Percentiles rank a stretch among this genome's conserved stretches.
phyloP scores from a whole-genome alignment of 2,888 invertebrate species.

The Stomorhina lunata region DNA sequence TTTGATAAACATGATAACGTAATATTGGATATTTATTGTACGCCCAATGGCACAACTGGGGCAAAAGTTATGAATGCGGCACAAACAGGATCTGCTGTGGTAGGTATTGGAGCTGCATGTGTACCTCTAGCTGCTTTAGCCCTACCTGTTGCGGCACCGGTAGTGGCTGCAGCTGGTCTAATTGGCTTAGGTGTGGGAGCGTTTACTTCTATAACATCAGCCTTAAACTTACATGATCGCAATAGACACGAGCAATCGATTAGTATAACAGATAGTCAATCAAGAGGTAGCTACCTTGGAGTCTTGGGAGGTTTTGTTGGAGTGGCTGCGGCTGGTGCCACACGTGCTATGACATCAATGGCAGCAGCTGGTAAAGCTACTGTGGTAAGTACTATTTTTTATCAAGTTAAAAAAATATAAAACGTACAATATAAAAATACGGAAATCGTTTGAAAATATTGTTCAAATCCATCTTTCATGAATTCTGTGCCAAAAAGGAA shows the following conservation, averaged over 20 bases:
- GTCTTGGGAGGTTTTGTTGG: slow-evolving; percentile 71
- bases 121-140: slow-evolving; percentile 68
- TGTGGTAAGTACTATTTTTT: slow-evolving; percentile 66
- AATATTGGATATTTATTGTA: slow-evolving; percentile 69
- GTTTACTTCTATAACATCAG: slow-evolving; percentile 72
- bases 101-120: slow-evolving; percentile 70
- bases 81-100: slow-evolving; percentile 69
- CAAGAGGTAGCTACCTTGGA: slow-evolving; percentile 74
- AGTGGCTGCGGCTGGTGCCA: slow-evolving; percentile 73
- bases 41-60: slow-evolving; percentile 70
- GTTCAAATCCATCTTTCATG: too few relatives aligned
- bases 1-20: slow-evolving; percentile 61
- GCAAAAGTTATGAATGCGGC: slow-evolving; percentile 59
- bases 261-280: slow-evolving; percentile 70
- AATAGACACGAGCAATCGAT: slow-evolving; percentile 75
- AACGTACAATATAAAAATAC: too few relatives aligned
- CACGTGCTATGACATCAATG: slow-evolving; percentile 69
- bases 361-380: slow-evolving; percentile 74
- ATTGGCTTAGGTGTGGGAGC: slow-evolving; percentile 70
- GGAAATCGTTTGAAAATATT: too few relatives aligned
- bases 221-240: slow-evolving; percentile 71
- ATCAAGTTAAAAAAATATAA: not conserved
- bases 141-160: slow-evolving; percentile 71
- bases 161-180: slow-evolving; percentile 68
- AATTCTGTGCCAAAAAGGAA: too few relatives aligned